These are phyloP conservation scores for Dasyprocta punctata DNA, from an alignment of 2,113 vertebrate species.

Conservation along the genomic window DNA sequence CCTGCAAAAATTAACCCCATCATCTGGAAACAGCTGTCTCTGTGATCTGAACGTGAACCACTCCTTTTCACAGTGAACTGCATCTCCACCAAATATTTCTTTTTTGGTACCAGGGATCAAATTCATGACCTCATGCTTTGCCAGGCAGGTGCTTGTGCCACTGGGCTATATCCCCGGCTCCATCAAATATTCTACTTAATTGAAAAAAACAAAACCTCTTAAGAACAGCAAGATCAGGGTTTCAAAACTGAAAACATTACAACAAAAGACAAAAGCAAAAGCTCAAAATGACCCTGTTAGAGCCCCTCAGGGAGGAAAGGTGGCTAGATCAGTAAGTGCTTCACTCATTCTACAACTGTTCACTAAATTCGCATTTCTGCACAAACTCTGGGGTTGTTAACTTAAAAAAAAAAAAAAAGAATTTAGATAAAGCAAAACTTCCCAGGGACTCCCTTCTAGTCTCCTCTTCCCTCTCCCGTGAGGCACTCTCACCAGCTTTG, in stretches of 20 bases:
- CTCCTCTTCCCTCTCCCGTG: neutral
- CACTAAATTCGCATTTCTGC: neutral
- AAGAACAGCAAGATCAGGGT: conserved; percentile 81
- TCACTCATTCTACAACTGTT: neutral
- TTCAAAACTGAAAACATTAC: conserved; percentile 83
- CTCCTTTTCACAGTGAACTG: neutral
- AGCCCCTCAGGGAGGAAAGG: conserved; percentile 1
- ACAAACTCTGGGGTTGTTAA: neutral
- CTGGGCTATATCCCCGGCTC: too few relatives aligned
- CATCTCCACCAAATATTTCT: neutral
- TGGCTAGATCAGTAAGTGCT: neutral
- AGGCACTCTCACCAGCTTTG: neutral
- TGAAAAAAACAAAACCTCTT: neutral
- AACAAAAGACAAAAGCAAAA: conserved; percentile 84
- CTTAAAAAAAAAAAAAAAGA: neutral
- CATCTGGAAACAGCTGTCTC: neutral
- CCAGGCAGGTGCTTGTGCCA: too few relatives aligned
- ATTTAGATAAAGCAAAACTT: neutral
- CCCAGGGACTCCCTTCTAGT: neutral
- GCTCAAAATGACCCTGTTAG: conserved; percentile 49
- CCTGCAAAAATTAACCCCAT: neutral
- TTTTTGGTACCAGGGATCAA: too few relatives aligned
- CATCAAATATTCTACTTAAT: neutral
- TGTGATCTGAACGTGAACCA: neutral
- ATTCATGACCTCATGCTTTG: too few relatives aligned